Evolutionary conservation across 2,113 vertebrate genomes (phyloP), one percentile per base, ranked within the genome.

Genomic region (Chloebia gouldiae): DNA sequence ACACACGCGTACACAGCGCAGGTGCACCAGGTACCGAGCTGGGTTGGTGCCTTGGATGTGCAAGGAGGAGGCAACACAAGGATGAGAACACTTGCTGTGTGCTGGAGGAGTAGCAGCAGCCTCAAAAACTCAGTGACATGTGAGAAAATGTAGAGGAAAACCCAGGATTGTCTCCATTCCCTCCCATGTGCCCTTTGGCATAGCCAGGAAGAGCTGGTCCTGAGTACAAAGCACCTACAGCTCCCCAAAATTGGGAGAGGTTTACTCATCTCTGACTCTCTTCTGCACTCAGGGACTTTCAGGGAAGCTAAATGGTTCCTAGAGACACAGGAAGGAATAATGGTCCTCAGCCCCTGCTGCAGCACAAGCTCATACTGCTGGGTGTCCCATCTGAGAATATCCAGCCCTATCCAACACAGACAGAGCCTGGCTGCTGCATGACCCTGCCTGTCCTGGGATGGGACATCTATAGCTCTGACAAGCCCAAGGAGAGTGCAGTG

Each of bases 401-500:
- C 35, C 57, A 87, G 56, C 22, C 37, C 39, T n/a, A 30, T 35
- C 40, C 47, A 81, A 40, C 33, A 39, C 7, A 19, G 49, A 47
- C 39, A 72, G 42, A 92, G 47, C 64, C 65, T 71, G 83, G 56
- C 51, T 70, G 49, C 57, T 87, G 28, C 63, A 10, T 35, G 65
- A 56, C 66, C 59, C 82, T 90, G 56, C 31, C n/a, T 2, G 1
- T 78, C 72, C 61, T 0, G 1, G 65, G 15, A 73, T 27, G 22
- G 59, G 56, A 68, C 80, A 76, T 51, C 22, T 16, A 66, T 44
- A 84, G 56, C 77, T 53, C 56, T 57, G 77, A 75, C 68, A 81
- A 87, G 31, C 49, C 65, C 59, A 93, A 94, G 88, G 42, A 92
- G 54, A n/a, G 60, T 28, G 42, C 68, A 53, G 22, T 19, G 59